These are phyloP conservation scores for Heliocidaris erythrogramma DNA, from an alignment of 35 echinoderm and acorn worm genomes.

Conservation along the genomic window DNA sequence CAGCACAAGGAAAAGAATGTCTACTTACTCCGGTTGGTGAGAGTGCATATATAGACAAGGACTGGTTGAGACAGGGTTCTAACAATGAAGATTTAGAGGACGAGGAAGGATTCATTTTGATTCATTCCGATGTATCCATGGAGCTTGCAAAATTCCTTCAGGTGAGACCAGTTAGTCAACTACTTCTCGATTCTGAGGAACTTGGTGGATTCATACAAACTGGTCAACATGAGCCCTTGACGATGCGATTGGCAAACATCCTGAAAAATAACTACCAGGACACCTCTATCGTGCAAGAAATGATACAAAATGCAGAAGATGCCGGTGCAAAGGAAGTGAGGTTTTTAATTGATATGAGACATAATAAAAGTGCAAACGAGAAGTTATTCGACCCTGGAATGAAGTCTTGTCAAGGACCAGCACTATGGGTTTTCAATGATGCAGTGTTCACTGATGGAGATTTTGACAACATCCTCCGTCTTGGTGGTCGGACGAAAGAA, in stretches of 20 bases:
- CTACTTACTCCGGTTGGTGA: constrained; percentile 18
- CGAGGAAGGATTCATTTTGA: constrained; percentile 19
- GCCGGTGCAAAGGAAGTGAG: constrained; percentile 77
- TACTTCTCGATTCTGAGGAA: constrained; percentile 48
- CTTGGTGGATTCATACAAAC: constrained; percentile 41
- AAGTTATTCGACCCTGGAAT: constrained; percentile 67
- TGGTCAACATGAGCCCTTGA: constrained; percentile 64
- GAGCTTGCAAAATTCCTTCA: constrained; percentile 27
- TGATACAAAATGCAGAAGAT: constrained; percentile 94
- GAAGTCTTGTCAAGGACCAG: constrained; percentile 78
- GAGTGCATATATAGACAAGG: constrained; percentile 42
- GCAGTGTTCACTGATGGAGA: constrained; percentile 73
- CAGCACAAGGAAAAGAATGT: constrained; percentile 9
- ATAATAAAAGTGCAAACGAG: constrained; percentile 49
- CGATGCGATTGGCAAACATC: constrained; percentile 48
- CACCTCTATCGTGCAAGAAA: constrained; percentile 61
- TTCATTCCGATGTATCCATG: constrained; percentile 34
- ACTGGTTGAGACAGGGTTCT: not conserved
- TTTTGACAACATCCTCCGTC: constrained; percentile 71
- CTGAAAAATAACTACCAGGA: constrained; percentile 54
- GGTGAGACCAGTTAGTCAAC: constrained; percentile 38
- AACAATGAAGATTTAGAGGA: constrained; percentile 19
- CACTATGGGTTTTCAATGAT: constrained; percentile 89
- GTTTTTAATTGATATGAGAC: constrained; percentile 79
- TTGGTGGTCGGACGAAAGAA: constrained; percentile 75